Evolutionary conservation across 2,113 vertebrate species (phyloP).

Genomic region (Phrynosoma platyrhinos): DNA sequence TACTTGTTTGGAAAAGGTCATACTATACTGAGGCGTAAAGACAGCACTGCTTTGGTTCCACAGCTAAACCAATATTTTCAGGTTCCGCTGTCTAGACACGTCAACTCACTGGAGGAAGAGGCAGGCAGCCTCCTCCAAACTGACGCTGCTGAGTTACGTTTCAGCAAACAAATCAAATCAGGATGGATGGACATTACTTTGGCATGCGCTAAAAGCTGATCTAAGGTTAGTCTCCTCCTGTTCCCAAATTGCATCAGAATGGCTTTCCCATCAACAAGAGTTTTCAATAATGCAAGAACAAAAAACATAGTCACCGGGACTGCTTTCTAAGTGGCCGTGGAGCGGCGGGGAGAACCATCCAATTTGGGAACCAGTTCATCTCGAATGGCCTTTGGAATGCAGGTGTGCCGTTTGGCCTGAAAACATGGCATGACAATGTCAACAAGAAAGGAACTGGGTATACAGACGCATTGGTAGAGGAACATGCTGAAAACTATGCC

Average conservation of each 20-base stretch:
- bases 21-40: no score
- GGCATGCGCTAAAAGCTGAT: neutral
- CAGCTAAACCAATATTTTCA: fast-evolving
- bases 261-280: neutral
- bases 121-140: neutral
- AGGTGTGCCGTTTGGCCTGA: neutral
- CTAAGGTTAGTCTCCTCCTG: neutral
- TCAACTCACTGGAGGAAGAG: neutral
- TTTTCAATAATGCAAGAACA: neutral
- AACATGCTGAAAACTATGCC: neutral
- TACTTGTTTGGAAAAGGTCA: no score
- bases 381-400: neutral
- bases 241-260: neutral
- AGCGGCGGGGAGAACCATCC: no score
- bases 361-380: neutral
- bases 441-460: neutral
- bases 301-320: neutral
- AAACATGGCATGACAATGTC: neutral
- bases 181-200: neutral
- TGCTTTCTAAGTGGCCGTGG: fast-evolving
- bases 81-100: neutral
- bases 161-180: no score
- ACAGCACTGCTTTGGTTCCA: no score
- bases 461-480: neutral
- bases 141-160: neutral